phyloP scores from a whole-genome alignment of 2,888 invertebrate species.

The Pandemis heparana region DNA sequence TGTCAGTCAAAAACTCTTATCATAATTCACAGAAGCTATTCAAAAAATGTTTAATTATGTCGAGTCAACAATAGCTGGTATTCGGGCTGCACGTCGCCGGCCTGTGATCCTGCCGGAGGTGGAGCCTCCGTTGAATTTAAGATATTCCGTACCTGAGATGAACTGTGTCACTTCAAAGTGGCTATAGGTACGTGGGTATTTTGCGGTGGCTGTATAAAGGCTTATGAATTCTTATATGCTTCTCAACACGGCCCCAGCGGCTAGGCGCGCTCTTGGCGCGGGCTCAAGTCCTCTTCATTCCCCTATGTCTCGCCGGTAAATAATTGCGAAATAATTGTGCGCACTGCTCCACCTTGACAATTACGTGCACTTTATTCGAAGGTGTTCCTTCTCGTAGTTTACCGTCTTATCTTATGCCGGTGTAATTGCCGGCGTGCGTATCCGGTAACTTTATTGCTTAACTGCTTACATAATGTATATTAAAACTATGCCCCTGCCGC shows the following conservation, averaged over 20 bases:
- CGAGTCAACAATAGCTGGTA: constrained; percentile 9
- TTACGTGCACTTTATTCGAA: constrained; percentile 78
- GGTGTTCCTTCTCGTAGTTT: constrained; percentile 55
- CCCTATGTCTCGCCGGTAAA: constrained; percentile 80
- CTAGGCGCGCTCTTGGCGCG: constrained; percentile 64
- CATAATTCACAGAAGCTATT: background rate
- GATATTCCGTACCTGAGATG: constrained; percentile 35
- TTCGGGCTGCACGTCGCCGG: constrained; percentile 1
- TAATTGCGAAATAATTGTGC: constrained; percentile 76
- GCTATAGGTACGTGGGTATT: constrained; percentile 26
- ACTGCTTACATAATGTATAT: constrained; percentile 15
- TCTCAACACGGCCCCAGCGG: constrained; percentile 63
- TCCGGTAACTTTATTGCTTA: constrained; percentile 29
- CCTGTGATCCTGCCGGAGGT: constrained; percentile 1
- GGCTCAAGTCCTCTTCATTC: constrained; percentile 76
- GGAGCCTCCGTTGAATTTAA: constrained; percentile 30
- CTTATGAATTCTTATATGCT: constrained; percentile 64
- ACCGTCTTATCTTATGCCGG: constrained; percentile 47
- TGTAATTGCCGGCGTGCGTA: constrained; percentile 44
- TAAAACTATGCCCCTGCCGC: background rate
- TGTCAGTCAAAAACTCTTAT: background rate
- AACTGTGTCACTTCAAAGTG: constrained; percentile 41
- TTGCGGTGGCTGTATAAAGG: constrained; percentile 46
- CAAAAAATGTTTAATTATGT: constrained; percentile 28
- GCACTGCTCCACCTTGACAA: constrained; percentile 72